A percentile compares a stretch with the other conserved stretches of the same genome.
These are phyloP conservation scores for Archilochus colubris DNA, from an alignment of 2,113 vertebrate species.

Conservation along the genomic window DNA sequence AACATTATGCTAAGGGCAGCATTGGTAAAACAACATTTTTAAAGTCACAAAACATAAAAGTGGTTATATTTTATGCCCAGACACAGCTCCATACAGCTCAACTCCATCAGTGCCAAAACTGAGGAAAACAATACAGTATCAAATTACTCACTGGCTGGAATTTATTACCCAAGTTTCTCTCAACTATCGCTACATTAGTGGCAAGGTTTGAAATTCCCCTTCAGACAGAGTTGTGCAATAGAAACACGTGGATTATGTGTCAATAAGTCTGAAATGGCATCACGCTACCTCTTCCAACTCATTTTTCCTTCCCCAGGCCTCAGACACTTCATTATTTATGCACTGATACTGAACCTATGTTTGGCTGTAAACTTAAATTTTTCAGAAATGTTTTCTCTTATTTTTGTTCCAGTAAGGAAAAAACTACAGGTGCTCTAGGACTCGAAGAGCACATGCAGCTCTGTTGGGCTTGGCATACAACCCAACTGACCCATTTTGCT, in stretches of 20 bases:
- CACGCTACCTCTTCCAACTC: not conserved
- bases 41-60: not conserved
- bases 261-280: not conserved
- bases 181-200: not conserved
- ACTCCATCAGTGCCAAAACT: not conserved
- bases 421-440: not conserved
- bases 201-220: not conserved
- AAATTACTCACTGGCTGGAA: not conserved
- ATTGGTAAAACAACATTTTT: not conserved
- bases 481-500: not conserved
- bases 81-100: not conserved
- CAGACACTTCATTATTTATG: not conserved
- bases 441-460: not conserved
- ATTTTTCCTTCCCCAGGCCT: not conserved
- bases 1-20: not conserved
- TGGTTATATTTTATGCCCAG: fast-evolving
- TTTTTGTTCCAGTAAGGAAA: not conserved
- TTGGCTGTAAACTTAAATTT: not conserved
- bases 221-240: not conserved
- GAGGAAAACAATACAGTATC: not conserved
- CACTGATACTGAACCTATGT: not conserved
- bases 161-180: not conserved
- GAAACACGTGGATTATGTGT: not conserved
- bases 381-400: not conserved
- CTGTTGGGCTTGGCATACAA: not conserved